Base-by-base conservation (phyloP, 2,888 invertebrate genomes). In the Lycia hirtaria region DNA sequence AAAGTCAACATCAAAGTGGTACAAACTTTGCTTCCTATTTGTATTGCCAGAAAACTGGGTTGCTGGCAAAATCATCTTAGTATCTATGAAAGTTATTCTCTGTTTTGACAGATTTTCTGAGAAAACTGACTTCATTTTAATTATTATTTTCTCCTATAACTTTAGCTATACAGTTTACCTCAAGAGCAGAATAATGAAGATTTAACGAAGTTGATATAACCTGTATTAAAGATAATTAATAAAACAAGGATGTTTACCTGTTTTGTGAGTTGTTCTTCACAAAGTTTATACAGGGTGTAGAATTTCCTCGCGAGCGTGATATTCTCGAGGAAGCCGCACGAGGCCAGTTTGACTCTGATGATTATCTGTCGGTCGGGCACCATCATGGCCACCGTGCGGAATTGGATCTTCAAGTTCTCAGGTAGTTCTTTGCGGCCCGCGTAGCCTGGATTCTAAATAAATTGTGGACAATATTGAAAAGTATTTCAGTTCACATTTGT, bases 341-440 rank as follows among this genome's bases (percentile, higher is more conserved):
- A 97, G 14, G 98, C 98, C 47, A 99, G 88, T 88, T 99, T 99
- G 0, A 99, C 99, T 63, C 98, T 93, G 68, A 99, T 99, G 75
- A 99, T 99, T 75, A 99, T 99, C 88, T 98, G 98, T 57, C 98
- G 92, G 83, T 99, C 99, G 0, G 99, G 98, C 12, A 99, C 98
- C 98, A 99, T 98, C 99, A 99, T 99, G 35, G 99, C 98, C 0
- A 99, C 98, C 0, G 98, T 98, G 51, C 99, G 95, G 87, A 99
- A 99, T 87, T 99, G 98, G 72, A 99, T 98, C 93, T 99, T 99
- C 67, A 99, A 92, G 88, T 99, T 99, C 89, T 99, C 99, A 0
- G 99, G 99, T 43, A 99, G 85, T 81, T 98, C 98, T 76, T 98
- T 98, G 54, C 99, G 94, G 0, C 98, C 98, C 22, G 98, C 98